Evolutionary conservation across 2,888 invertebrate species (phyloP).

Genomic region (Cheilosia impressa): DNA sequence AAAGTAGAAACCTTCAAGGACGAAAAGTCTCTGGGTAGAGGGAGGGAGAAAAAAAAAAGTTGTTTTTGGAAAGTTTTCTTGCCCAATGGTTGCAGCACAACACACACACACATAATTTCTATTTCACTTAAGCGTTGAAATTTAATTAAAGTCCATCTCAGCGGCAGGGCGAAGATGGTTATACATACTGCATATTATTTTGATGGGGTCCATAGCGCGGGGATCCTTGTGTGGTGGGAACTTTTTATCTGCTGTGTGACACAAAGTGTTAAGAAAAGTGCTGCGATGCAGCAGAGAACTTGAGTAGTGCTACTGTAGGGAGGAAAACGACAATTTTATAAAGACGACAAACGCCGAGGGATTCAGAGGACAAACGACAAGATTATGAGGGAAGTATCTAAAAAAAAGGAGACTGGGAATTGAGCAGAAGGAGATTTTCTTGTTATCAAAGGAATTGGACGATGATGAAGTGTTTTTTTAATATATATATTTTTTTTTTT

Average conservation of each 20-base stretch:
- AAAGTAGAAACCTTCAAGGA: constrained; percentile 19
- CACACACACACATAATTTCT: constrained; percentile 1
- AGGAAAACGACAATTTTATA: constrained; percentile 9
- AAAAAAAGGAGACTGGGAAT: constrained; percentile 17
- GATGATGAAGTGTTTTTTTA: neutral
- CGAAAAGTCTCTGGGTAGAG: constrained; percentile 3
- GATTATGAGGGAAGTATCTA: constrained; percentile 24
- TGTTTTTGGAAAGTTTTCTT: constrained; percentile 20
- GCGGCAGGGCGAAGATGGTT: neutral
- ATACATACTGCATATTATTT: neutral
- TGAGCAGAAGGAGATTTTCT: constrained; percentile 5
- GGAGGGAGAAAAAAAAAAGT: constrained; percentile 4
- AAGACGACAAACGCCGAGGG: constrained; percentile 24
- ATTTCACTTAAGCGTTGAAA: constrained; percentile 57
- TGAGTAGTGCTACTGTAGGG: constrained; percentile 2
- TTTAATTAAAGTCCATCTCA: constrained; percentile 69
- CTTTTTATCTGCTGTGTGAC: constrained; percentile 5
- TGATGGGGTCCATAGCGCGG: neutral
- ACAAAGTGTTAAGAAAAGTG: constrained; percentile 14
- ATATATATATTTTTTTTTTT: too few relatives aligned
- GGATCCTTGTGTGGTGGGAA: constrained; percentile 1
- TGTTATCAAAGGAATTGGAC: constrained; percentile 21
- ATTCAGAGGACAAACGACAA: constrained; percentile 36
- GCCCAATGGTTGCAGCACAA: constrained; percentile 14
- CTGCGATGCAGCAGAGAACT: constrained; percentile 1